Percentiles rank a stretch among this genome's conserved stretches.
These are phyloP conservation scores for Catajapyx aquilonaris DNA, from an alignment of 1,140 invertebrate genomes.

Conservation along the genomic window DNA sequence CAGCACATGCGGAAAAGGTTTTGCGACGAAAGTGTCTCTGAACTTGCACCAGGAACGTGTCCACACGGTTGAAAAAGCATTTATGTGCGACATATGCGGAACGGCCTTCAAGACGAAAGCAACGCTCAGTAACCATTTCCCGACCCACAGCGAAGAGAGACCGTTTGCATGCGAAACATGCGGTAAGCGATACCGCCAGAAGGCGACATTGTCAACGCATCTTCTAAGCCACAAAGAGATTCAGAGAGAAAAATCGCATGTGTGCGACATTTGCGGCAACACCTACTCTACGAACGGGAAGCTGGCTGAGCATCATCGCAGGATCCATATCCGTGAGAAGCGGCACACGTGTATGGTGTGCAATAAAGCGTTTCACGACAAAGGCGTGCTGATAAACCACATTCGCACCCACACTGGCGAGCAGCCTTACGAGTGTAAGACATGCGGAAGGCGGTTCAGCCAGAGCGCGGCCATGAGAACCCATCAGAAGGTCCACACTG, in stretches of 20 bases:
- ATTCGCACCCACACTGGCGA: constrained; percentile 33
- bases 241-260: no score
- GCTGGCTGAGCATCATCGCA: no score
- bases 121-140: background rate
- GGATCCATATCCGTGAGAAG: constrained; percentile 36
- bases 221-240: no score
- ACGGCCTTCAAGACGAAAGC: constrained; percentile 7
- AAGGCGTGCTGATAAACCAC: constrained; percentile 30
- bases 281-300: no score
- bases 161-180: constrained; percentile 19
- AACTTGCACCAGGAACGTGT: no score
- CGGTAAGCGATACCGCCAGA: constrained; percentile 20
- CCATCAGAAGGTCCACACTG: no score
- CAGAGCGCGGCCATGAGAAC: constrained; percentile 37
- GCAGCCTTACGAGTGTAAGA: constrained; percentile 25
- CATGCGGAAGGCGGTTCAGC: constrained; percentile 29
- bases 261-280: no score
- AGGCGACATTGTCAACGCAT: no score
- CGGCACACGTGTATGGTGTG: constrained; percentile 43
- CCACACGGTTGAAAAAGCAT: no score
- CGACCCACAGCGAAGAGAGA: background rate
- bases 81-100: no score
- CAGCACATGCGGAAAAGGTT: no score
- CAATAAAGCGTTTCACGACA: constrained; percentile 30
- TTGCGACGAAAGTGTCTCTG: no score